A percentile compares a stretch with the other conserved stretches of the same genome.
Evolutionary conservation across 1,140 invertebrate genomes (phyloP).

Genomic region (Papilio helenus): DNA sequence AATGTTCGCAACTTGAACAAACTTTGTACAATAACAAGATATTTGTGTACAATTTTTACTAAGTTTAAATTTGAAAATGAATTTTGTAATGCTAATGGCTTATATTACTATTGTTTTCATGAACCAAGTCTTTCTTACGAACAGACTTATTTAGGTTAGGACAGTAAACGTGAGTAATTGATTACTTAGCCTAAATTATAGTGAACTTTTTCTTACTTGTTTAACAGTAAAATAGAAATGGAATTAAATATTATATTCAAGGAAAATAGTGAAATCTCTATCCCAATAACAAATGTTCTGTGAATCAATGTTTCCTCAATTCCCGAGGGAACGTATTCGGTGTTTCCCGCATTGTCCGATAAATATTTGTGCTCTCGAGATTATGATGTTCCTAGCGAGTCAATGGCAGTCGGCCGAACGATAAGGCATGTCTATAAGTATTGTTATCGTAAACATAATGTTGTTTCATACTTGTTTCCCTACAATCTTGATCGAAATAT

Average conservation of each 20-base stretch:
- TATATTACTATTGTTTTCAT: background rate
- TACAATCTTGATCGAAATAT: background rate
- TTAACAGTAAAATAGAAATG: background rate
- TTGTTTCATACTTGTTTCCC: background rate
- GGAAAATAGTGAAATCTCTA: constrained; percentile 1
- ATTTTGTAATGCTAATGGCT: background rate
- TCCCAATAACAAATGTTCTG: constrained; percentile 7
- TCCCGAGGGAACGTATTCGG: constrained; percentile 22
- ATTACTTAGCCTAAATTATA: no score
- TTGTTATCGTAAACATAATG: constrained; percentile 14
- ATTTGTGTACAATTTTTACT: background rate
- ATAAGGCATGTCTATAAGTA: constrained; percentile 11
- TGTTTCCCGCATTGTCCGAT: constrained; percentile 21
- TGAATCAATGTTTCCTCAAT: constrained; percentile 21
- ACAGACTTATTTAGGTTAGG: background rate
- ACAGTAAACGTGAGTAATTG: no score
- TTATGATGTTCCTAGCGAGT: constrained; percentile 13
- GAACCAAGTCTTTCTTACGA: background rate
- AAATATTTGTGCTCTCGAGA: constrained; percentile 33
- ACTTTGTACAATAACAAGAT: background rate
- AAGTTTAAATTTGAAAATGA: background rate
- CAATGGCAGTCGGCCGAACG: background rate
- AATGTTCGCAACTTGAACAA: background rate
- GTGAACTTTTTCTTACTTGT: no score
- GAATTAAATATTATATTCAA: background rate